Base-by-base conservation (phyloP, 2,113 vertebrate species). In the Saccopteryx leptura region DNA sequence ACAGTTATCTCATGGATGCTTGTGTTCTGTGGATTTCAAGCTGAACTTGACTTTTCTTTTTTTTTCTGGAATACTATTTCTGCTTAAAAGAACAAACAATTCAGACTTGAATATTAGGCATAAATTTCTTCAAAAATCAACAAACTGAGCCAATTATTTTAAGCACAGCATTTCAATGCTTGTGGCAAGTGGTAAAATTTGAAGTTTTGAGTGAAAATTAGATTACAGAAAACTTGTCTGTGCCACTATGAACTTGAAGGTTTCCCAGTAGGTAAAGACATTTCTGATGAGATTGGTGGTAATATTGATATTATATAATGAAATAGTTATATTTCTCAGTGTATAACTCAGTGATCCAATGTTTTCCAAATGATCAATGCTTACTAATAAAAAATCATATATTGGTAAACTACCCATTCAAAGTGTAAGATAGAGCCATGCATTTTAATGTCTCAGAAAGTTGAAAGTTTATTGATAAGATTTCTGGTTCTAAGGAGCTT, bases 111-210 rank as follows among this genome's bases (percentile, higher is more conserved):
- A 3, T 28, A 63, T 58, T 89, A 69, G 46, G 9, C 68, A 91
- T 76, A 85, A 80, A 39, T 80, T 56, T 61, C 33, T 72, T 92
- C 7, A 75, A 28, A 94, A 68, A 15, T 39, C 54, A 84, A 83
- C 12, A 75, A 84, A 90, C 17, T 90, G 31, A 95, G 12, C 28
- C 39, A 39, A 12, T 83, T 83, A 28, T 33, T 83, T 72, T 31
- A 82, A 81, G 50, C 39, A 91, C 78, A 96, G 48, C 17, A 79
- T 39, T 82, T 56, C 18, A 13, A 15, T 58, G 24, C 91, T 72
- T 88, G 78, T 76, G 48, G 24, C 11, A 84, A 66, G 72, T 72
- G n/a, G 28, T 87, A 90, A 90, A 94, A 74, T 90, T 87, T 39
- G 23, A 86, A 5, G 3, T 88, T 75, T 88, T 9, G 60, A 33